Base-by-base conservation (phyloP, 2,797 vertebrate genomes). In the Macropus fuliginosus region DNA sequence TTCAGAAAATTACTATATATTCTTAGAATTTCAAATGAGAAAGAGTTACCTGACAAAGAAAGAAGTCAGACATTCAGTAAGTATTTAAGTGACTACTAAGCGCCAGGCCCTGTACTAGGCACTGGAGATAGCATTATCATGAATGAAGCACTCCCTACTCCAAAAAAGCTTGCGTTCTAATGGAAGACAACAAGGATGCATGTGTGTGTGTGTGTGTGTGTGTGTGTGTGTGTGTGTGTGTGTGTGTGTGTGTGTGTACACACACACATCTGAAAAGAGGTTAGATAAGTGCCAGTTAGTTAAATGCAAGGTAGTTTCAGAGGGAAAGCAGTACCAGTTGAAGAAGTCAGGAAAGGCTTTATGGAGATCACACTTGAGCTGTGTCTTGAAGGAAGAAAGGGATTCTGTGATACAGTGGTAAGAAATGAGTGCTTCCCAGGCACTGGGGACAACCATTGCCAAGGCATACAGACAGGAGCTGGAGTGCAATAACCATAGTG, bases 11-110 rank as follows among this genome's bases (percentile, higher is more conserved):
- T 87, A 92, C 52, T 92, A 24, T 62, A 90, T 91, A 94, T 50
- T 56, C 59, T 97, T 94, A 29, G 54, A 56, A 56, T 50, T 94
- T 34, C 91, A 95, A 55, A 54, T 92, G 96, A 93, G 56, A 54
- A 93, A 92, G 91, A 31, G 0, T 59, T 90, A 50, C 55, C n/a
- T 94, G 52, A 91, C 18, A 92, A n/a, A 93, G 52, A 50, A 66
- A 56, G 46, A 74, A 18, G 46, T 9, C 66, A 46, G 24, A 10
- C 66, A 46, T 81, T 46, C 18, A 81, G 18, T 46, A 74, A 24
- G 18, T 40, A 46, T 40, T 81, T 81, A 81, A 46, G 66, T 18
- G 46, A 2, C n/a, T 40, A 21, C 66, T 46, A 24, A 81, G n/a
- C 46, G 8, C 18, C n/a, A 81, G 34, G n/a, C 8, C 5, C 16